A percentile compares a stretch with the other conserved stretches of the same genome.
These are phyloP conservation scores for Scylla paramamosain DNA, from an alignment of 1,140 invertebrate species.

Conservation along the genomic window DNA sequence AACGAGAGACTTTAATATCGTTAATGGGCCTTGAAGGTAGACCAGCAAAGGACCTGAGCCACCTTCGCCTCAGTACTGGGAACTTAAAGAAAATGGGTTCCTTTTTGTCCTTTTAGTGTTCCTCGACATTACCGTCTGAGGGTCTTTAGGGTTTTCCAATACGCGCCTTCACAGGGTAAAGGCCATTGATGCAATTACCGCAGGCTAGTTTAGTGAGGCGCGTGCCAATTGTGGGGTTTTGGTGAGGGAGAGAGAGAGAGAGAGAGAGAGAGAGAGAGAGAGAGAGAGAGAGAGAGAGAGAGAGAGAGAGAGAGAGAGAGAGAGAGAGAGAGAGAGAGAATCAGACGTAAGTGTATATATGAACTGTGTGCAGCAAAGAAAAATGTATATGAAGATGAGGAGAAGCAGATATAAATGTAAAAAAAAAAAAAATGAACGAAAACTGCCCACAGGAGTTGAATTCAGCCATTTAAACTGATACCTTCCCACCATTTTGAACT, in stretches of 20 bases:
- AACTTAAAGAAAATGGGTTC: neutral
- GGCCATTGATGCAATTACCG: neutral
- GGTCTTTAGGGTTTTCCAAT: constrained; percentile 2
- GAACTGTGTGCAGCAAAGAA: too few species aligned
- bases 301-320: neutral
- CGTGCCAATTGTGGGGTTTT: neutral
- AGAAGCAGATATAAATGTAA: too few species aligned
- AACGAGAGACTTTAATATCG: too few species aligned
- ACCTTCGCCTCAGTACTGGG: neutral
- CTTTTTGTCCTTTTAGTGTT: neutral
- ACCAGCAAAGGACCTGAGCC: neutral
- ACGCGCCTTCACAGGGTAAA: neutral
- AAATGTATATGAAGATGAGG: too few species aligned
- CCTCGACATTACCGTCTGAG: neutral
- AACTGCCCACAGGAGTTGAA: too few species aligned
- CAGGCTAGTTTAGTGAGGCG: neutral
- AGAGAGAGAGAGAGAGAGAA: neutral
- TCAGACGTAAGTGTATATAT: too few species aligned
- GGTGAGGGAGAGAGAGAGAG: neutral
- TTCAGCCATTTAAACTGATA: too few species aligned
- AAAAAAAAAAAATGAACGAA: too few species aligned
- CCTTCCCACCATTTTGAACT: too few species aligned
- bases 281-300: neutral
- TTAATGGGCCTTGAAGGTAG: neutral
- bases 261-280: neutral